Evolutionary conservation across 2,888 invertebrate genomes (phyloP), one percentile per base, ranked within the genome.

Genomic region (Gisinianus flammeolus): DNA sequence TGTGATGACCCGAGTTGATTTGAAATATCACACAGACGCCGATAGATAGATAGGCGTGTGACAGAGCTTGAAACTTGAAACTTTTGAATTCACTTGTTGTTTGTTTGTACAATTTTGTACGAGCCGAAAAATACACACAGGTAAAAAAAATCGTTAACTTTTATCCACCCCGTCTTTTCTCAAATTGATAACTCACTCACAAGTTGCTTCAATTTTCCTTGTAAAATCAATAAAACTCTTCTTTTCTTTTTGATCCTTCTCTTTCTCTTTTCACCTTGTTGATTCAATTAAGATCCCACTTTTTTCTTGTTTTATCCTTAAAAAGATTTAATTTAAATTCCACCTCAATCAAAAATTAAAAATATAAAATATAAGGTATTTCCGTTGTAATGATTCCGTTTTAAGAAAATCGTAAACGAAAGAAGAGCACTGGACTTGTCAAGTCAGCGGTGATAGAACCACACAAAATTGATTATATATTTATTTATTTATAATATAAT

Each of bases 31-130:
- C 35, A 68, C 35, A 31, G n/a, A 33, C 19, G 22, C 58, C 10
- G 58, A n/a, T 12, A 44, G 58, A 44, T 10, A 16, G 44, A 16
- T 44, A 16, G 22, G 10, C 58, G 58, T 22, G 58, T 58, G 58
- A 58, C 58, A 58, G 58, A 58, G 22, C 10, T 12, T 12, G 58
- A 58, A 58, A 58, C 58, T 58, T 22, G 10, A 28, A 10, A 5
- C 5, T 64, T 26, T 31, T 28, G 1, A 12, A 66, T 28, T 66
- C 66, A 66, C 66, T 66, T 66, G 66, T 66, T 66, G 66, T 66
- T 66, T 66, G 31, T 66, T 66, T 66, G 28, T 66, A 24, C 24
- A n/a, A n/a, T 24, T 8, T 56, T 1, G 2, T 58, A n/a, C n/a
- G 58, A 58, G 22, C 22, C n/a, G 22, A 22, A 58, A n/a, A n/a